Percentiles rank a stretch among this genome's conserved stretches.
Conservation (phyloP, 2,113 vertebrate species). For the Enhydra lutris region DNA sequence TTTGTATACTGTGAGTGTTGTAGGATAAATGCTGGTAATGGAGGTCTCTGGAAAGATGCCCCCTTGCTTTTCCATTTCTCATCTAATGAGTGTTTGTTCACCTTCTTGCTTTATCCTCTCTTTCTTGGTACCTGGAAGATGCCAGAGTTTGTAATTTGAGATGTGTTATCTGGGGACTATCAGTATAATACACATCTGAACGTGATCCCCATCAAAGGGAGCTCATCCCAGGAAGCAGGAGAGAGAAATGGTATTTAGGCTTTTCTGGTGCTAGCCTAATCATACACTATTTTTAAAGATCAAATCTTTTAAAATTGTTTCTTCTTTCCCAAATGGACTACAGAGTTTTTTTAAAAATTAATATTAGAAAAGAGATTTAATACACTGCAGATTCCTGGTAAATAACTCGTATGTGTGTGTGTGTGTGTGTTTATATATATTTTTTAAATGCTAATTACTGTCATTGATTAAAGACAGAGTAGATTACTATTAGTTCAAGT, state of each 20-base stretch:
- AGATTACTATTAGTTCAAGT: not conserved
- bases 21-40: slow-evolving; percentile 13
- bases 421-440: not conserved
- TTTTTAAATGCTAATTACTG: not conserved
- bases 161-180: slow-evolving; percentile 72
- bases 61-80: slow-evolving; percentile 65
- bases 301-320: slow-evolving; percentile 44
- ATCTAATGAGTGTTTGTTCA: slow-evolving; percentile 70
- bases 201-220: slow-evolving; percentile 61
- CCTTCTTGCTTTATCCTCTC: slow-evolving; percentile 73
- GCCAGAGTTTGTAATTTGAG: slow-evolving; percentile 78
- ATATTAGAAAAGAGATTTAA: slow-evolving; percentile 36
- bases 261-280: slow-evolving; percentile 10
- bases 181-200: slow-evolving; percentile 63
- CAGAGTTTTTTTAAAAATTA: not conserved
- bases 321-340: slow-evolving; percentile 9
- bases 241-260: slow-evolving; percentile 12
- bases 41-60: slow-evolving; percentile 44
- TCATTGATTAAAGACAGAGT: not conserved
- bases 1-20: not conserved
- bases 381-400: slow-evolving; percentile 10
- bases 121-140: slow-evolving; percentile 71
- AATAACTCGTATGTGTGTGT: not conserved
- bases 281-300: slow-evolving; percentile 36
- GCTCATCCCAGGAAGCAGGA: slow-evolving; percentile 8